Conservation (phyloP, 2,797 vertebrate species). For the Periparus ater region DNA sequence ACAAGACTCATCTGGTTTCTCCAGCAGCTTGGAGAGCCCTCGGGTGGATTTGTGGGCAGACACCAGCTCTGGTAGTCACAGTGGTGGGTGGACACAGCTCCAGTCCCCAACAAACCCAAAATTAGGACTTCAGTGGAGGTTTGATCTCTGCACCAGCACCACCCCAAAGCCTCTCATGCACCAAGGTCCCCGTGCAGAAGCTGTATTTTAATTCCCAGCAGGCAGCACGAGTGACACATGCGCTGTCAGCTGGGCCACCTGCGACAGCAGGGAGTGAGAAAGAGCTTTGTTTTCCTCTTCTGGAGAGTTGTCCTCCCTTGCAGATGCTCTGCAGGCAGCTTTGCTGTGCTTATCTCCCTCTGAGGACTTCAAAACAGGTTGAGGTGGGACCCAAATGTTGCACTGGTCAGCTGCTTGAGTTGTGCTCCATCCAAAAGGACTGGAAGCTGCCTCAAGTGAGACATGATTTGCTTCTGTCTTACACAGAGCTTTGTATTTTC, state of each 20-base stretch:
- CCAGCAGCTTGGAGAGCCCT: background rate
- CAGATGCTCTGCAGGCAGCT: background rate
- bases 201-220: background rate
- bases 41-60: background rate
- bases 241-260: conserved; percentile 22
- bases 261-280: background rate
- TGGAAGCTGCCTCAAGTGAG: background rate
- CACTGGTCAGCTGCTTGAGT: background rate
- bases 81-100: background rate
- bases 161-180: background rate
- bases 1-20: background rate
- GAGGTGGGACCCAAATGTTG: background rate
- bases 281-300: background rate
- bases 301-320: background rate
- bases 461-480: background rate
- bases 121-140: background rate
- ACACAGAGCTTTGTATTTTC: background rate
- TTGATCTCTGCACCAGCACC: background rate
- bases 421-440: background rate
- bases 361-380: background rate
- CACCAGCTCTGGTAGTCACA: background rate
- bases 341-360: background rate
- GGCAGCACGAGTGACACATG: background rate
- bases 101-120: background rate
- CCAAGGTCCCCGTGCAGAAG: background rate